phyloP scores from a whole-genome alignment of 2,888 invertebrate species.

The Shargacucullia verbasci region DNA sequence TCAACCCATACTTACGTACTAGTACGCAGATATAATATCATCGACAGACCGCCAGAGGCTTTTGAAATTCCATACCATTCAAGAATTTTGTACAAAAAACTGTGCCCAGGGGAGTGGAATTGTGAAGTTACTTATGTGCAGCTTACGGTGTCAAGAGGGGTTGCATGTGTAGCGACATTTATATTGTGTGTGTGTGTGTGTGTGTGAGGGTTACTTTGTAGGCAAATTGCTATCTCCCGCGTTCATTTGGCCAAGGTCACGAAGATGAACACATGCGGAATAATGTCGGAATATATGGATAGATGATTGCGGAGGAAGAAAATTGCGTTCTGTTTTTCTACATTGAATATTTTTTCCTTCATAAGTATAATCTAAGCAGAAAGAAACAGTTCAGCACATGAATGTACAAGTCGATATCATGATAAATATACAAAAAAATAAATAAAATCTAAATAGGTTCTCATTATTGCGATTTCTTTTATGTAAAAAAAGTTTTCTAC shows the following conservation, averaged over 20 bases:
- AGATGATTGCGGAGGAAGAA: constrained; percentile 4
- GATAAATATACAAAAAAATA: too few species aligned
- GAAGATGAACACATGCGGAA: constrained; percentile 14
- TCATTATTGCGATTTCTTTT: too few species aligned
- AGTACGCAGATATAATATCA: constrained; percentile 1
- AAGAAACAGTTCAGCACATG: too few species aligned
- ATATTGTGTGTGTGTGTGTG: constrained; percentile 20
- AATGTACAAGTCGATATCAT: too few species aligned
- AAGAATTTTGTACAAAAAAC: constrained; percentile 46
- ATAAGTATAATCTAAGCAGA: too few species aligned
- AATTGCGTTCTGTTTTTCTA: constrained; percentile 24
- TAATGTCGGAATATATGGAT: constrained; percentile 9
- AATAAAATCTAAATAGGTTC: too few species aligned
- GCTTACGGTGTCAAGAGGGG: constrained; percentile 41
- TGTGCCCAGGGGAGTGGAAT: constrained; percentile 38
- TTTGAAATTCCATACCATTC: constrained; percentile 25
- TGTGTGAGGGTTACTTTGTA: constrained; percentile 31
- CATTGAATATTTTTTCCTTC: too few species aligned
- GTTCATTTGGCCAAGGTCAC: constrained; percentile 54
- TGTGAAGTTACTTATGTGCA: constrained; percentile 47
- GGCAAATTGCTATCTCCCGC: constrained; percentile 39
- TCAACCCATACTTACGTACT: neutral
- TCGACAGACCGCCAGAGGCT: constrained; percentile 12
- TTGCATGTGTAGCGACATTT: constrained; percentile 29
- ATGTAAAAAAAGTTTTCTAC: too few species aligned